Base-by-base conservation (phyloP, 2,113 vertebrate genomes). In the Centropristis striata region DNA sequence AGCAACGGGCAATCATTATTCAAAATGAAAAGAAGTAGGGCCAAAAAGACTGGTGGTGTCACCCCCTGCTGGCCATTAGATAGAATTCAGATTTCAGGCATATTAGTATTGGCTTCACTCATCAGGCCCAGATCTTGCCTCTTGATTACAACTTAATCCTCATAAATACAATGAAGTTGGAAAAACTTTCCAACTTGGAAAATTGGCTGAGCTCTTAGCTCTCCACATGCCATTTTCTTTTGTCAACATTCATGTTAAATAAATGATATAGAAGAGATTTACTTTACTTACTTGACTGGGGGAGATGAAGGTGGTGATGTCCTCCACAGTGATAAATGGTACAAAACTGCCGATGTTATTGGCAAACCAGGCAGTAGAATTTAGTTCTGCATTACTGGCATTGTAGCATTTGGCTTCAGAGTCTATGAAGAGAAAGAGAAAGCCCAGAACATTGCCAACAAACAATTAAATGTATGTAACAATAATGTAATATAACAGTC, bases 321-420 rank as follows among this genome's bases (percentile, higher is more conserved):
- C 92, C 16, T 72, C 71, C 60, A 88, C 28, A 41, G 81, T 88
- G 61, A 89, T 28, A 42, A 79, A 92, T 10, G n/a, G 72, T 55
- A 93, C 77, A 86, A 95, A 95, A 37, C 1, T 25, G 20, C 92
- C 86, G 0, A 91, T 86, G 60, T 91, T 51, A 58, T 69, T 65
- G 57, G 55, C 83, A 81, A 93, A 90, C 89, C 91, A 92, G 47
- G 80, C 59, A 6, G 76, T 93, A 21, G 90, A 92, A 58, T 92
- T 93, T 0, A 91, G 69, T 27, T 81, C 75, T 68, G 87, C 57
- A 49, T 92, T 71, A 14, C 21, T 86, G 42, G 87, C 46, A 27
- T 85, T 70, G 65, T 88, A 94, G 28, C 93, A 94, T 63, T 71
- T 92, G 23, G 72, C 64, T 37, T 32, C 70, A 60, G 81, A 83